A percentile compares a stretch with the other conserved stretches of the same genome.
Conservation (phyloP, 2,797 vertebrate genomes). For the Amblyopsis hoosieri region DNA sequence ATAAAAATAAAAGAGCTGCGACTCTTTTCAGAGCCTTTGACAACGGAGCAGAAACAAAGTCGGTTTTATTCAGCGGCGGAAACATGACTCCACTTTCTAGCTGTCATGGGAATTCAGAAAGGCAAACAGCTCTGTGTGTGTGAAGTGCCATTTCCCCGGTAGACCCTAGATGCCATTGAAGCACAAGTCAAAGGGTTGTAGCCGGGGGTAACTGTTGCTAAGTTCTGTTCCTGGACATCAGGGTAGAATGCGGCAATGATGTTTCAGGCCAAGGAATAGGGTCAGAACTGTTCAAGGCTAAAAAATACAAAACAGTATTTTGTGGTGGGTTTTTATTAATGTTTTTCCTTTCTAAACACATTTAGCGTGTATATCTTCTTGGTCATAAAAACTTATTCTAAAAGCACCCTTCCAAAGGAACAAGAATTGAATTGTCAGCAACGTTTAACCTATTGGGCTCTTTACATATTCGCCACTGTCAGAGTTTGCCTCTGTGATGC, state of each 20-base stretch:
- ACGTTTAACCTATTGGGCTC: conserved; percentile 22
- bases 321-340: conserved; percentile 28
- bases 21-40: conserved; percentile 79
- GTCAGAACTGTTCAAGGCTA: conserved; percentile 39
- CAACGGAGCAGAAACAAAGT: conserved; percentile 74
- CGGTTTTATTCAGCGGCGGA: conserved; percentile 71
- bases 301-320: conserved; percentile 39
- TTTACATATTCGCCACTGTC: conserved; percentile 49
- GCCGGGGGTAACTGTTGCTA: conserved; percentile 79
- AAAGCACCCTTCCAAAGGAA: conserved; percentile 28
- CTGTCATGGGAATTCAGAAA: conserved; percentile 81
- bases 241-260: conserved; percentile 62
- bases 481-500: conserved; percentile 51
- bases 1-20: conserved; percentile 74
- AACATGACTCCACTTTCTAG: conserved; percentile 76
- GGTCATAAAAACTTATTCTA: conserved; percentile 32
- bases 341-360: conserved; percentile 1
- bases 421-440: conserved; percentile 48
- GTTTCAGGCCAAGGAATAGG: conserved; percentile 45
- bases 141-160: conserved; percentile 70
- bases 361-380: conserved; percentile 21
- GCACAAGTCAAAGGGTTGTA: conserved; percentile 75
- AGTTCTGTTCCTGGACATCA: conserved; percentile 67
- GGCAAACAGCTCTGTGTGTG: conserved; percentile 82
- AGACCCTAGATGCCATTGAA: conserved; percentile 78